Base-by-base conservation (phyloP, 2,888 invertebrate species). In the Andrena hattorfiana region DNA sequence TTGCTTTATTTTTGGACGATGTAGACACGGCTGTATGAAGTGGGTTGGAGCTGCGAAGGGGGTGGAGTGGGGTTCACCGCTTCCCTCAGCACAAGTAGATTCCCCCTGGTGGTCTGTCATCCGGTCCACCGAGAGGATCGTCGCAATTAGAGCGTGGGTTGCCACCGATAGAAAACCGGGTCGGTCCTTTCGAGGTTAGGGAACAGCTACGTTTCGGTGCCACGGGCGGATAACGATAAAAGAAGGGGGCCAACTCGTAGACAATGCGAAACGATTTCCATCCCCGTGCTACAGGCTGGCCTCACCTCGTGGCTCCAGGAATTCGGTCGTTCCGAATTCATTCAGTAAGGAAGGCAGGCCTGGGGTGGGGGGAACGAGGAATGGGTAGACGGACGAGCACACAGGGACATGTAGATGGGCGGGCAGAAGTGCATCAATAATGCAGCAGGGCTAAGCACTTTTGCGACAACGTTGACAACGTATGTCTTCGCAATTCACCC, bases 191-290 rank as follows among this genome's bases (percentile, higher is more conserved):
- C 83, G 80, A 79, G 79, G 79, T 81, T 77, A 73, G 82, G 73
- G 77, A 51, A 70, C 62, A 73, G 77, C 80, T 56, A 73, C 75
- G 72, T 82, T 82, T 78, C 63, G 74, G 80, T 86, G 83, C 77
- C 78, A 60, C 83, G 66, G 70, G 63, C 60, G 78, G 72, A 69
- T 77, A 77, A 81, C 83, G 87, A 88, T 86, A 87, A 85, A 87
- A 84, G 85, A 87, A 89, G 66, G 82, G 73, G 64, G 71, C 68
- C 79, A 82, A 81, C 70, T 82, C 77, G 67, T 73, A 76, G 84
- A 87, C 89, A 87, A 89, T 88, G 88, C 83, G 77, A 81, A 83
- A 83, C 88, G 89, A 89, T 90, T 89, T 87, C 89, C 87, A 85
- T 86, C 81, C 64, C 68, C 35, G 54, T 54, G 67, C 48, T 76